phyloP scores from a whole-genome alignment of 2,888 invertebrate species.

The Strigamia crassipes region DNA sequence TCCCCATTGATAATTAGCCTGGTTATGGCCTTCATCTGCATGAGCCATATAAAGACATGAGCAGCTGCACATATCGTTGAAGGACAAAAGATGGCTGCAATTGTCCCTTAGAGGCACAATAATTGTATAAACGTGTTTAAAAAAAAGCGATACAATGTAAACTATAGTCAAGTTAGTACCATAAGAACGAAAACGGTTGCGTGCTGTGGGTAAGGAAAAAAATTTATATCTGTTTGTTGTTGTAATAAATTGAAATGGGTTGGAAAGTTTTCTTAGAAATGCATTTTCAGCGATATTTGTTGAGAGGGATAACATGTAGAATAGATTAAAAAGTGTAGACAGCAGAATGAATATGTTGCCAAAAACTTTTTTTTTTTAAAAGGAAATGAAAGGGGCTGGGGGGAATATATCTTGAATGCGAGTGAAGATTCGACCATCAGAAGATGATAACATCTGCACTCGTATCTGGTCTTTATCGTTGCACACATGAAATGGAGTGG shows the following conservation, averaged over 20 bases:
- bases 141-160: constrained; percentile 30
- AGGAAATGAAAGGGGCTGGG: neutral
- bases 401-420: neutral
- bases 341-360: neutral
- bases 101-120: constrained; percentile 19
- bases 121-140: neutral
- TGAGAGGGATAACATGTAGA: no score
- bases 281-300: neutral
- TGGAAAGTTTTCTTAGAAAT: neutral
- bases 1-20: constrained; percentile 33
- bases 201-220: neutral
- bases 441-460: constrained; percentile 37
- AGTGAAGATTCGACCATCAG: constrained; percentile 21
- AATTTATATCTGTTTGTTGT: constrained; percentile 21
- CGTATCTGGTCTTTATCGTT: constrained; percentile 37
- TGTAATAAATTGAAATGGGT: constrained; percentile 10
- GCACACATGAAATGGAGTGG: constrained; percentile 33
- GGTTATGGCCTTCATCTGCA: constrained; percentile 40
- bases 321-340: neutral
- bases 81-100: constrained; percentile 36
- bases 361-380: neutral
- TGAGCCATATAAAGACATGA: constrained; percentile 20
- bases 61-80: constrained; percentile 33
- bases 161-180: neutral
- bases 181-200: constrained; percentile 12